Conservation (phyloP, 2,113 vertebrate genomes). For the Tachuris rubrigastra region DNA sequence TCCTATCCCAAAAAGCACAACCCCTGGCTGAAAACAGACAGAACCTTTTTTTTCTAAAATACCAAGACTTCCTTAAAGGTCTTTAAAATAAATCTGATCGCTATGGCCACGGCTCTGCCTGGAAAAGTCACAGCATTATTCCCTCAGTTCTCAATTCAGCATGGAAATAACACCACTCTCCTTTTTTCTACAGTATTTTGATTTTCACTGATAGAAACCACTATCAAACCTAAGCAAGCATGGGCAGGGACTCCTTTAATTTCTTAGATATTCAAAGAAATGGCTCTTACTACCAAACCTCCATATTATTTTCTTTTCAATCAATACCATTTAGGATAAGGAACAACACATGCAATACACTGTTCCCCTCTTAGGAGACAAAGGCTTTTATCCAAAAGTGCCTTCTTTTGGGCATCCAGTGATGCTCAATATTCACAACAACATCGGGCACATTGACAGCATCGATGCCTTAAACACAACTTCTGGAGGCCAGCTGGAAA, state of each 20-base stretch:
- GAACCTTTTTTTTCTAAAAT: background rate
- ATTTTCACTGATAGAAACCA: background rate
- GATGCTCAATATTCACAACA: background rate
- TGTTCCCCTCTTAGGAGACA: background rate
- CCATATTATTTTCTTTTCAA: background rate
- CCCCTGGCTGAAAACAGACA: background rate
- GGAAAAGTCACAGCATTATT: background rate
- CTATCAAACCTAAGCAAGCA: background rate
- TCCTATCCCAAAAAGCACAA: background rate
- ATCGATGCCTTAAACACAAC: background rate
- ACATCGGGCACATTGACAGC: background rate
- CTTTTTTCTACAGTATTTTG: background rate
- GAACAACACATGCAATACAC: accelerated
- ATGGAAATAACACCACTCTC: accelerated
- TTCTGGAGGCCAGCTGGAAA: background rate
- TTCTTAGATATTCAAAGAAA: background rate
- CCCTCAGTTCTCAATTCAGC: accelerated
- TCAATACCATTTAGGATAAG: background rate
- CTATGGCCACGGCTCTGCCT: background rate
- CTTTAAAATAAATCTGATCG: background rate
- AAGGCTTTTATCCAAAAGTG: background rate
- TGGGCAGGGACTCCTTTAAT: background rate
- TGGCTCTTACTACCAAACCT: background rate
- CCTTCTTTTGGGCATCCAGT: background rate
- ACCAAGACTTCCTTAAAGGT: background rate